Base-by-base conservation (phyloP, 37 sponge, comb jelly and placozoan species). In the Oopsacas minuta region DNA sequence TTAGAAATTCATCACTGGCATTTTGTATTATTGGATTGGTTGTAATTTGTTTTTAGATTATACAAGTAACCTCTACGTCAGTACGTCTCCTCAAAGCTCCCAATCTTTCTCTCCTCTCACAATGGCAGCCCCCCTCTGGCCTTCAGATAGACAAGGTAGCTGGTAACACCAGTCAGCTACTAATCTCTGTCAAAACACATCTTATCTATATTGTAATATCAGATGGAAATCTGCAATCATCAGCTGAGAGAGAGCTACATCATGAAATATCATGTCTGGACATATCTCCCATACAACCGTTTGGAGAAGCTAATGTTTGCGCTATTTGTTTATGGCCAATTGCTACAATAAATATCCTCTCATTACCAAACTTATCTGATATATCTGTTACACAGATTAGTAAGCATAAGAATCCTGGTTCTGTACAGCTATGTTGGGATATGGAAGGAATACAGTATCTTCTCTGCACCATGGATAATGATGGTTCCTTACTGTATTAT, bases 251-350 rank as follows among this genome's bases (percentile, higher is more conserved):
- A 12, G 75, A 61, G 75, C 30, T 96, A 89, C 82, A 84, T 35
- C 89, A 94, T 83, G 94, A 97, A 85, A 91, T 97, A 34, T 88
- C 98, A 0, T 97, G 98, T 83, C 85, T 97, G 37, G 98, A 97
- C 61, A 86, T 94, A 3, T 87, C 88, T 38, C 91, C 91, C 75
- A 61, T n/a, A 3, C 75, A 61, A 12, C 75, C 75, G 32, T 61
- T 61, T n/a, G 75, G 75, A 12, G 30, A 10, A 34, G 75, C 75
- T 7, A n/a, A 61, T 12, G 75, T 61, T 25, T 61, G 92, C 85
- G 92, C 92, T 37, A 38, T 97, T n/a, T 95, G 93, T 0, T 87
- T 94, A 36, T 97, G 98, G 98, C 90, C 90, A 12, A 93, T 92
- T 38, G 90, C 92, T 23, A 88, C 95, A 5, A 93, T 92, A 7